These are phyloP conservation scores for Rhysida immarginata DNA, from an alignment of 1,140 invertebrate genomes.

Conservation along the genomic window DNA sequence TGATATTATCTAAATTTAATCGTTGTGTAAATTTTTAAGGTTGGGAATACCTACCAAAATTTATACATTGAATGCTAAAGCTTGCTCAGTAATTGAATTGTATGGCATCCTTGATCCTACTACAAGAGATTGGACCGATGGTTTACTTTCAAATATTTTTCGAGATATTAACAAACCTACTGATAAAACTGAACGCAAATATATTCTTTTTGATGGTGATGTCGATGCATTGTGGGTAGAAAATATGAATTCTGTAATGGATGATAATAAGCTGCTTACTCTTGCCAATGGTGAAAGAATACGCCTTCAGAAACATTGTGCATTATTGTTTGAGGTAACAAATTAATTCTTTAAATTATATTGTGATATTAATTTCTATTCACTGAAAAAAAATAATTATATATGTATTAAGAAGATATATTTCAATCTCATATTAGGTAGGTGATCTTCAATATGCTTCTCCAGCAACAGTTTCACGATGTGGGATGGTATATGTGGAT, in stretches of 20 bases:
- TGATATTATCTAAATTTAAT: no score
- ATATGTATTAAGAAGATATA: not conserved
- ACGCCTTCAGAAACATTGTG: slow-evolving; percentile 59
- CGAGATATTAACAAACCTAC: slow-evolving; percentile 68
- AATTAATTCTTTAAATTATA: not conserved
- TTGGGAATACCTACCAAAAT: slow-evolving; percentile 60
- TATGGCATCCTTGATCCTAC: slow-evolving; percentile 73
- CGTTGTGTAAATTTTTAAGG: no score
- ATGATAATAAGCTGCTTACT: slow-evolving; percentile 77
- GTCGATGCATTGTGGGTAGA: slow-evolving; percentile 88
- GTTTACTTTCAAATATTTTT: slow-evolving; percentile 75
- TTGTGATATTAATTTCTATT: not conserved
- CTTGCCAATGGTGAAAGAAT: slow-evolving; percentile 81
- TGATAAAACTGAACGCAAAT: slow-evolving; percentile 48
- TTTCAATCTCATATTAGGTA: slow-evolving; percentile 34
- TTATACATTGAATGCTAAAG: slow-evolving; percentile 59
- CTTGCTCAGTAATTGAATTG: slow-evolving; percentile 69
- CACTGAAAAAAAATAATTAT: not conserved
- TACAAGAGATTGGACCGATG: slow-evolving; percentile 82
- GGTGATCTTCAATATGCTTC: slow-evolving; percentile 77
- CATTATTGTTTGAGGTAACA: slow-evolving; percentile 66
- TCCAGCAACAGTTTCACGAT: slow-evolving; percentile 75
- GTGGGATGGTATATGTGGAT: slow-evolving; percentile 86
- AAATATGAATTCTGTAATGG: slow-evolving; percentile 94
- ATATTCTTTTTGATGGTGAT: slow-evolving; percentile 82